These are phyloP conservation scores for Lophura nycthemera DNA, from an alignment of 2,113 vertebrate species.

Conservation along the genomic window DNA sequence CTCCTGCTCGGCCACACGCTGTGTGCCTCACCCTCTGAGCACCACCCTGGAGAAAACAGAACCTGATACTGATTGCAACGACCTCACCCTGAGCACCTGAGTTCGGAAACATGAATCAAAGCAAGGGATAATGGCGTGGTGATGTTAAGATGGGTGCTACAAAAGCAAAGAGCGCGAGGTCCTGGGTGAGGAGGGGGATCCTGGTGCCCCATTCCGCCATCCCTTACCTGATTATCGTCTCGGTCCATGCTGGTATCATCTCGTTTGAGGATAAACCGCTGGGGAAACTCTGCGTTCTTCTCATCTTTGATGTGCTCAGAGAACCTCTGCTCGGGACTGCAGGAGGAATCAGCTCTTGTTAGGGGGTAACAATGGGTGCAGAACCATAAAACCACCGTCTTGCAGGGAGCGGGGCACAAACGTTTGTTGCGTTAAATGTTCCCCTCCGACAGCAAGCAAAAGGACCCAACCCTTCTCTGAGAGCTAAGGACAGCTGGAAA, in stretches of 20 bases:
- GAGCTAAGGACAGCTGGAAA: background rate
- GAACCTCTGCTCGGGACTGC: slow-evolving; percentile 97
- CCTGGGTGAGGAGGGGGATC: background rate
- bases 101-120: background rate
- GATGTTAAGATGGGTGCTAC: background rate
- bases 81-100: background rate
- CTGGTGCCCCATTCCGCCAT: background rate
- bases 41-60: background rate
- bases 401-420: background rate
- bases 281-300: slow-evolving; percentile 94
- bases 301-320: slow-evolving; percentile 99
- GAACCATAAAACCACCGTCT: background rate
- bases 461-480: background rate
- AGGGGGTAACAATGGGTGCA: rapidly evolving
- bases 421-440: background rate
- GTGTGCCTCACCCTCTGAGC: background rate
- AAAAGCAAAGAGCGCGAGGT: background rate
- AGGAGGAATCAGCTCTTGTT: slow-evolving; percentile 34
- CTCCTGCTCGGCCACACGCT: background rate
- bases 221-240: slow-evolving; percentile 96
- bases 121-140: rapidly evolving
- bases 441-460: background rate
- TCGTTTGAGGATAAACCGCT: slow-evolving; percentile 97
- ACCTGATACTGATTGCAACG: background rate
- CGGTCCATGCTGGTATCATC: slow-evolving; percentile 98